These are phyloP conservation scores for Dryocosmus kuriphilus DNA, from an alignment of 2,888 invertebrate species.

Conservation along the genomic window DNA sequence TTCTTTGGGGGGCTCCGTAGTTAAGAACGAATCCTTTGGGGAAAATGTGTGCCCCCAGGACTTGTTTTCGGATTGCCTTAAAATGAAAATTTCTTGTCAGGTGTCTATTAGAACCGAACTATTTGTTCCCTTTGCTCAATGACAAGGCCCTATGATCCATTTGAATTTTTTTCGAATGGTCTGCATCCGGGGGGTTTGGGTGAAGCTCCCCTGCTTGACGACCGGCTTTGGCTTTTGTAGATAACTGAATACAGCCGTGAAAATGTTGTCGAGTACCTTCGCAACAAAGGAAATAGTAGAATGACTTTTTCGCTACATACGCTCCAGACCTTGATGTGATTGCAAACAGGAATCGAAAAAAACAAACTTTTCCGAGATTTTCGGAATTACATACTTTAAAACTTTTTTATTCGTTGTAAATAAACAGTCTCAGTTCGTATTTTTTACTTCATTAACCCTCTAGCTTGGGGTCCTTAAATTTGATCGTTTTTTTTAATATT, in stretches of 20 bases:
- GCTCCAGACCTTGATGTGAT: slow-evolving; percentile 42
- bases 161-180: background rate
- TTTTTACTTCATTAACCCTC: background rate
- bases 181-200: background rate
- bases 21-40: too few species aligned
- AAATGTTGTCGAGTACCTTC: slow-evolving; percentile 46
- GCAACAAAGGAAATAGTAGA: slow-evolving; percentile 48
- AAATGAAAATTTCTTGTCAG: too few species aligned
- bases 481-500: too few species aligned
- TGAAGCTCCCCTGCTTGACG: slow-evolving; percentile 30
- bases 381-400: background rate
- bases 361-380: background rate
- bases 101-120: too few species aligned
- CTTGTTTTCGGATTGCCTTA: too few species aligned
- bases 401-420: background rate
- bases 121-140: background rate
- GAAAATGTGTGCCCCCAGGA: too few species aligned
- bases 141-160: background rate
- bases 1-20: background rate
- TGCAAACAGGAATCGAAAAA: slow-evolving; percentile 34
- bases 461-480: too few species aligned
- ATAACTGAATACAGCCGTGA: slow-evolving; percentile 44
- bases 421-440: slow-evolving; percentile 7
- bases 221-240: slow-evolving; percentile 35
- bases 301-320: slow-evolving; percentile 23